Evolutionary conservation across 2,888 invertebrate genomes (phyloP).

Genomic region (Erebia ligea): DNA sequence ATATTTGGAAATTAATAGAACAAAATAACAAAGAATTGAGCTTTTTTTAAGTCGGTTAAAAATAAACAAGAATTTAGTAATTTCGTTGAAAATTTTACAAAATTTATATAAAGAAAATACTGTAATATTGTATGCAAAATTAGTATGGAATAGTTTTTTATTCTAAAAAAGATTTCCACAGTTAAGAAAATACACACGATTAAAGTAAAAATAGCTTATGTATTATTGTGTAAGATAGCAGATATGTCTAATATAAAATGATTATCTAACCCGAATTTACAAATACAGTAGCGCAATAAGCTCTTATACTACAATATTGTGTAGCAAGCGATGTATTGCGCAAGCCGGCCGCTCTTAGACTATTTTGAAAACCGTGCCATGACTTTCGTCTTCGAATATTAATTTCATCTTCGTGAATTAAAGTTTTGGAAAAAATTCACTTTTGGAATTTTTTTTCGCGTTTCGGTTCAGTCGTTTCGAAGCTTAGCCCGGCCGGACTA

Average conservation of each 20-base stretch:
- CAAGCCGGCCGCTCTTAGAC: not conserved
- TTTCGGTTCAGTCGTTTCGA: not conserved
- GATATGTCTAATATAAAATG: constrained; percentile 38
- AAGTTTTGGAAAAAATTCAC: no score
- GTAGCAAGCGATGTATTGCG: constrained; percentile 18
- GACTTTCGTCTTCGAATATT: not conserved
- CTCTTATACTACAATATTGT: constrained; percentile 3
- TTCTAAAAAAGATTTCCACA: not conserved
- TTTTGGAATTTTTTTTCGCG: no score
- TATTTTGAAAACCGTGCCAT: constrained; percentile 13
- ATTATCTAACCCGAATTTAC: constrained; percentile 26
- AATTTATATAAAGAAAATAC: not conserved
- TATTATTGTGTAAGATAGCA: constrained; percentile 14
- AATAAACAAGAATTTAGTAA: not conserved
- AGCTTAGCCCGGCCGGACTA: not conserved
- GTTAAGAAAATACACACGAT: constrained; percentile 23
- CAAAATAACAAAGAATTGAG: not conserved
- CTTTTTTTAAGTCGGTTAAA: not conserved
- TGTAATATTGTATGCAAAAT: not conserved
- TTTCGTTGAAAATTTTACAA: not conserved
- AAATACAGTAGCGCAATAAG: constrained; percentile 26
- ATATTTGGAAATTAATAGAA: not conserved
- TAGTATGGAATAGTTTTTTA: constrained; percentile 9
- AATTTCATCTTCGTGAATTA: not conserved
- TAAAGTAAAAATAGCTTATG: constrained; percentile 26